Conservation (phyloP, 2,113 vertebrate genomes). For the Rhegmatorhina hoffmannsi region DNA sequence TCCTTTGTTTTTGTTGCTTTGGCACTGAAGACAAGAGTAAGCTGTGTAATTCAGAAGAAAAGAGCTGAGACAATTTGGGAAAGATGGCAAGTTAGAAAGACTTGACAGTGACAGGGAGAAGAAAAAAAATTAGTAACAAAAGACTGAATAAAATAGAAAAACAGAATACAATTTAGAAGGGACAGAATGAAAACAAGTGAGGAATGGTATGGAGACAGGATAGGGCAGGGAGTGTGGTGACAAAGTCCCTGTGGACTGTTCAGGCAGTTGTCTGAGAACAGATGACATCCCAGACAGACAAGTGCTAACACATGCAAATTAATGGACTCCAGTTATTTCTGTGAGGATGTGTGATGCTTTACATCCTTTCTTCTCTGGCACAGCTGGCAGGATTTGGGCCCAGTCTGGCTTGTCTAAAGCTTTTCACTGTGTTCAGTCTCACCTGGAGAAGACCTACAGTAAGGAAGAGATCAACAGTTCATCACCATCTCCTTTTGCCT, state of each 20-base stretch:
- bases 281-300: background rate
- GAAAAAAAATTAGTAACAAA: background rate
- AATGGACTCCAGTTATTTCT: background rate
- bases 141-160: background rate
- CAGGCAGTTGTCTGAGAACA: background rate
- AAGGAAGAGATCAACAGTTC: background rate
- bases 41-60: background rate
- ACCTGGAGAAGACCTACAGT: background rate
- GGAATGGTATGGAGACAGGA: background rate
- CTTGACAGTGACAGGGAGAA: background rate
- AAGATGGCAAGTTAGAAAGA: background rate
- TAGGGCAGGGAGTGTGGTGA: background rate
- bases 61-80: background rate
- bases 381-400: background rate
- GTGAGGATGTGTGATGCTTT: background rate
- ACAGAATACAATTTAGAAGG: background rate
- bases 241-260: background rate
- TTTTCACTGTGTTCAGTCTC: background rate
- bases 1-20: background rate
- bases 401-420: background rate
- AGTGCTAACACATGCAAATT: background rate
- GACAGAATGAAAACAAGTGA: background rate
- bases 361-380: background rate
- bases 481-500: background rate
- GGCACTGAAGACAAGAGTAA: background rate